Percentiles rank a stretch among this genome's conserved stretches.
Conservation (phyloP, 2,113 vertebrate genomes). For the Scophthalmus maximus region DNA sequence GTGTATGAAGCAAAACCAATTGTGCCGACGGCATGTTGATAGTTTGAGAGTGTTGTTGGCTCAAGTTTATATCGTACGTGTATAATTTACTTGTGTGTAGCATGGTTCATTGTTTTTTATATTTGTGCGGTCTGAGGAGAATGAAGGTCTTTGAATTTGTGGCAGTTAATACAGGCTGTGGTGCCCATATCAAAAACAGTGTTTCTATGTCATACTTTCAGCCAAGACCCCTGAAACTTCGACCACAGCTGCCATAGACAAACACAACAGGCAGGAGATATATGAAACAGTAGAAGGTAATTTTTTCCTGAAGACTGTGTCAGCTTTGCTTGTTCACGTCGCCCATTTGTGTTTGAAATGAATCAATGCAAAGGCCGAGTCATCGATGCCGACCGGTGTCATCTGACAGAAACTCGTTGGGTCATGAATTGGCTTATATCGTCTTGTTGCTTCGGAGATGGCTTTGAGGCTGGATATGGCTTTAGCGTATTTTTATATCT, state of each 20-base stretch:
- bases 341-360: neutral
- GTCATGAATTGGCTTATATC: neutral
- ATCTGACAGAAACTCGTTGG: neutral
- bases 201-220: conserved; percentile 52
- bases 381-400: conserved; percentile 3
- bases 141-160: neutral
- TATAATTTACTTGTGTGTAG: neutral
- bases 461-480: neutral
- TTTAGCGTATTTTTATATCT: neutral
- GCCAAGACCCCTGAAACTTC: conserved; percentile 26
- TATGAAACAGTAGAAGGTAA: conserved; percentile 65
- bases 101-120: neutral
- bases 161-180: too few species aligned
- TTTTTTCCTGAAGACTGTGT: conserved; percentile 1
- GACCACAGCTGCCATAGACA: conserved; percentile 32
- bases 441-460: neutral
- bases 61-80: neutral
- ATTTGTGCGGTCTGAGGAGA: neutral
- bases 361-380: neutral
- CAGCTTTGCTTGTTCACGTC: neutral
- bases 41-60: neutral
- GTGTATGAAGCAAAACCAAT: neutral
- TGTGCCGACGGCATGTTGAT: neutral
- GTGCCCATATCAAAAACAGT: neutral
- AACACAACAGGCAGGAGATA: conserved; percentile 48